Conservation (phyloP, 2,113 vertebrate genomes). For the Pygoscelis adeliae region DNA sequence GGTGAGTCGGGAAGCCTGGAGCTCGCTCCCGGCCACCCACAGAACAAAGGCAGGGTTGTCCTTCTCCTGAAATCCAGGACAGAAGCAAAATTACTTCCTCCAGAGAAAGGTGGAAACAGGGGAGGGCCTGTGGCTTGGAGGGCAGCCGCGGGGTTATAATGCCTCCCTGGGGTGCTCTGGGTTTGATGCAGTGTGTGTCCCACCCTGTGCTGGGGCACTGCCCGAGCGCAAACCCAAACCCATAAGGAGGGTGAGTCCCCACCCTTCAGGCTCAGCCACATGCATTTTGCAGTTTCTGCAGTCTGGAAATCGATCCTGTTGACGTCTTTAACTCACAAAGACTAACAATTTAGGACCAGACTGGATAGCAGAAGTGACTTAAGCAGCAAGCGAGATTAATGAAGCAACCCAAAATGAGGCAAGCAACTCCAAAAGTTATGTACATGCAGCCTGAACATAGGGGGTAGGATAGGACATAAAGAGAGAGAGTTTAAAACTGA, state of each 20-base stretch:
- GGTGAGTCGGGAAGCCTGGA: neutral
- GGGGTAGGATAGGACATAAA: neutral
- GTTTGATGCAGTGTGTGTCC: neutral
- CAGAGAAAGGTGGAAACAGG: slow-evolving; percentile 12
- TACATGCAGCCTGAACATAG: neutral
- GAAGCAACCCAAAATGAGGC: neutral
- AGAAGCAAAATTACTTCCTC: slow-evolving; percentile 24
- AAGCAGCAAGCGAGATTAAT: neutral
- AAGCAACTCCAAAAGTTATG: neutral
- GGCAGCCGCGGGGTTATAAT: neutral
- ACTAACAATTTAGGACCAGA: neutral
- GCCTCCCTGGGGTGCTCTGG: neutral
- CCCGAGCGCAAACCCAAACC: neutral
- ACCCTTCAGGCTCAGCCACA: neutral
- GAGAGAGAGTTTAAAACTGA: slow-evolving; percentile 19
- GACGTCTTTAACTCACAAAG: neutral
- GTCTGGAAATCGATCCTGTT: neutral
- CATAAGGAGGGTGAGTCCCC: neutral
- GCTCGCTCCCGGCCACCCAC: slow-evolving; percentile 25
- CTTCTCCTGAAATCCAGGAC: neutral
- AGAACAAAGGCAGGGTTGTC: slow-evolving; percentile 49
- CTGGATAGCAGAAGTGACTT: neutral
- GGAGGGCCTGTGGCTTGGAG: neutral
- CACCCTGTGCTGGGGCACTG: neutral
- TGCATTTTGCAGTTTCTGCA: neutral